These are phyloP conservation scores for Hermaeophaga mercurialis DNA, from an alignment of 2,888 invertebrate genomes.

Conservation along the genomic window DNA sequence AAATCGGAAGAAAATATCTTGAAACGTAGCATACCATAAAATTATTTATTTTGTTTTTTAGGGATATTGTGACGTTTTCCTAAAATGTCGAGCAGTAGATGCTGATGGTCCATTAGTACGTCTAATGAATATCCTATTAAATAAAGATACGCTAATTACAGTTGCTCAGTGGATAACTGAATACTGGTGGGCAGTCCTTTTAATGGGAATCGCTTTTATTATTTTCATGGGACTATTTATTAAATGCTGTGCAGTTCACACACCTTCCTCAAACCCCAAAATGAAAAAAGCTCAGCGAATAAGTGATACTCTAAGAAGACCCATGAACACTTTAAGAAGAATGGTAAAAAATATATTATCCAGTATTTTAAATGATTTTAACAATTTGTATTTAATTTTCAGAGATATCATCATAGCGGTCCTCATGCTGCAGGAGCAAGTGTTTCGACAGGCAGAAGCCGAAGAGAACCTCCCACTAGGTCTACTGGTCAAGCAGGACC, in stretches of 20 bases:
- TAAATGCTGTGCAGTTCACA: conserved; percentile 99
- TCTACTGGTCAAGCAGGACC: conserved; percentile 60
- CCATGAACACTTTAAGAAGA: conserved; percentile 88
- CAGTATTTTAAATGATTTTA: no score
- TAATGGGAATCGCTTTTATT: conserved; percentile 89
- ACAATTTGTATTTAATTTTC: conserved; percentile 30
- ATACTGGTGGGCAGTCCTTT: conserved; percentile 93
- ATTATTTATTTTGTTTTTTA: no score
- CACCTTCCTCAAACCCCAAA: conserved; percentile 98
- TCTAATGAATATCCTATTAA: conserved; percentile 93
- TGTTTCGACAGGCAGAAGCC: conserved; percentile 52
- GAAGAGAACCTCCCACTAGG: conserved; percentile 52
- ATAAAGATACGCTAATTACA: conserved; percentile 83
- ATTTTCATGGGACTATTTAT: conserved; percentile 98
- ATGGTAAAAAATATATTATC: conserved; percentile 72
- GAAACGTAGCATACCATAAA: no score
- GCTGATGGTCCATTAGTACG: conserved; percentile 97
- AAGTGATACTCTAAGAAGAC: conserved; percentile 87
- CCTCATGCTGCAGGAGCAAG: conserved; percentile 54
- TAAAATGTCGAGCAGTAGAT: conserved; percentile 97
- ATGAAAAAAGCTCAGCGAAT: conserved; percentile 93
- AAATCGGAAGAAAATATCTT: no score
- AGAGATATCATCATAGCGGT: conserved; percentile 57
- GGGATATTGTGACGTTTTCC: conserved; percentile 99
- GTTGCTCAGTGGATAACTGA: conserved; percentile 94